Percentiles rank a stretch among this genome's conserved stretches.
phyloP scores from a whole-genome alignment of 2,113 vertebrate species.

The Choloepus hoffmanni region DNA sequence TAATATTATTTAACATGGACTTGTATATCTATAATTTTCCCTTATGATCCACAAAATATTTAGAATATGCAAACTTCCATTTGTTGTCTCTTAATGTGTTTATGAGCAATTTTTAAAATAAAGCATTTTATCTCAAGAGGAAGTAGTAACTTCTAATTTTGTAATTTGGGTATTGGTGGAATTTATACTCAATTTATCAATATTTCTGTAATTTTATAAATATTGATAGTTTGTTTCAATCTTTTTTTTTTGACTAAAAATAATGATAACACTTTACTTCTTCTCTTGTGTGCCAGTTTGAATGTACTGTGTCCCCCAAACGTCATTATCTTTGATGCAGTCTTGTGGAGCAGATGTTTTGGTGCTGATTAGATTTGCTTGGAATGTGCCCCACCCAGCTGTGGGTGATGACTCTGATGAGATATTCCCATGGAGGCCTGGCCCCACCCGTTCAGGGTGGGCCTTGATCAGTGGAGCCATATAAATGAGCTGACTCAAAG shows the following conservation, averaged over 20 bases:
- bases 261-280: background rate
- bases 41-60: background rate
- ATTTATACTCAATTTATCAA: background rate
- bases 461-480: too few relatives aligned
- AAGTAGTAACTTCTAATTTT: background rate
- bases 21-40: slow-evolving; percentile 8
- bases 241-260: background rate
- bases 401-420: too few relatives aligned
- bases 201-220: background rate
- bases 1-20: background rate
- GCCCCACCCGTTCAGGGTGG: too few relatives aligned
- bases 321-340: too few relatives aligned
- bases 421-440: too few relatives aligned
- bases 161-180: background rate
- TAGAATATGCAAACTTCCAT: background rate
- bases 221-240: background rate
- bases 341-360: too few relatives aligned
- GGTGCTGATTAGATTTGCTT: too few relatives aligned
- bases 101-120: background rate
- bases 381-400: too few relatives aligned
- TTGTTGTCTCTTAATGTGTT: background rate
- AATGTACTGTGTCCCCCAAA: too few relatives aligned
- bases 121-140: too few relatives aligned
- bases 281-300: too few relatives aligned
- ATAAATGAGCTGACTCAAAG: too few relatives aligned